Base-by-base conservation (phyloP, 1,140 invertebrate genomes). In the Laupala kohalensis region DNA sequence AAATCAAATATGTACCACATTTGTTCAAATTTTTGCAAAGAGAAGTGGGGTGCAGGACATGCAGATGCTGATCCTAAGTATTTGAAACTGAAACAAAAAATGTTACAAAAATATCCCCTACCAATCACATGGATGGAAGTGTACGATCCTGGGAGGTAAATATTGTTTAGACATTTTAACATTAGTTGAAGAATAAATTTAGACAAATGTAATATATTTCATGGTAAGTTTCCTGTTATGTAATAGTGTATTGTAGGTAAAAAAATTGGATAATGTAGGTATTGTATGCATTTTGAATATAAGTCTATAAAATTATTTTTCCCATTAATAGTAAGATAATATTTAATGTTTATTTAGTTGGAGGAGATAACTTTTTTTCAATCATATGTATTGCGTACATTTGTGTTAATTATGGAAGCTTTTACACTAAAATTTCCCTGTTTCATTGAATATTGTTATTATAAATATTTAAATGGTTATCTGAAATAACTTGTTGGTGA, bases 1-100 rank as follows among this genome's bases (percentile, higher is more conserved):
- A 98, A 96, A 81, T 92, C 87, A 76, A 99, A 99, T 79, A 91
- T 95, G 72, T 96, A 92, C 80, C 97, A 99, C 79, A 90, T 94
- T 74, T 99, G 97, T 81, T 88, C 87, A 3, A 86, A 88, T 26
- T 97, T 87, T 81, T 99, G 97, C 82, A 89, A 91, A 71, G 91
- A 93, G 78, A 86, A 88, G 67, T 99, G 94, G 93, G 92, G 91
- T 74, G 85, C 86, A 73, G 90, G 93, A 25, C 87, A 88, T 72
- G 74, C 82, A 29, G 85, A 89, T 75, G 92, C 92, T 64, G 86
- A 86, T 72, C 86, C 88, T 73, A 87, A 86, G 76, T 94, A 96
- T 80, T 81, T 94, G 69, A 86, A 87, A 74, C 84, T 84, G 73
- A 89, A 93, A 77, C 83, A 88, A 73, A 87, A 86, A 80, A 86